Conservation (phyloP, 1,140 invertebrate species). For the Pseudomyrmex flavicornis region DNA sequence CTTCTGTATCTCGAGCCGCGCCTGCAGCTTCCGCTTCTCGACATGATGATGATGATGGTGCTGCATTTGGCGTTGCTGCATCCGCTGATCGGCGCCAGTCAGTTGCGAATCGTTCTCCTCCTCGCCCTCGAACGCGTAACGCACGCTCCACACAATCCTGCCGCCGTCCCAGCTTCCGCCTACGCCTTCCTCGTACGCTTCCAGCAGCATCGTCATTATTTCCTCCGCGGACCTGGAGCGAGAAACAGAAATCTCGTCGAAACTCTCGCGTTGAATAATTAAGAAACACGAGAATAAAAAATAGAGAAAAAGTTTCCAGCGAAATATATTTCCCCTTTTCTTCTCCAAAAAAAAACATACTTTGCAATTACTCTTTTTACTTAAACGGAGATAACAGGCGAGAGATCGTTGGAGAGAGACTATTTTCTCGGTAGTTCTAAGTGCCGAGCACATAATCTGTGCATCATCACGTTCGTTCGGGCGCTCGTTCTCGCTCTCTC, state of each 20-base stretch:
- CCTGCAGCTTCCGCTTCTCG: constrained; percentile 90
- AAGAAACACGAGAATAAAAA: neutral
- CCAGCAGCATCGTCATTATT: constrained; percentile 94
- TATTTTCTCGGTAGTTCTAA: neutral
- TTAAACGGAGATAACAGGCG: too few relatives aligned
- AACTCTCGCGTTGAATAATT: neutral
- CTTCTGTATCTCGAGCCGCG: constrained; percentile 95
- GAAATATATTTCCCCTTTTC: too few relatives aligned
- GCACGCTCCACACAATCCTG: constrained; percentile 92
- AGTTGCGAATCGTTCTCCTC: constrained; percentile 83
- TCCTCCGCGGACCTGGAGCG: constrained; percentile 90
- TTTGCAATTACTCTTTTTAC: too few relatives aligned
- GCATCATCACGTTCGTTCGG: neutral
- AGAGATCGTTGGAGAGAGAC: neutral
- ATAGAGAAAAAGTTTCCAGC: neutral
- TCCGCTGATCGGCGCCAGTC: constrained; percentile 82
- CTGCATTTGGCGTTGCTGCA: constrained; percentile 86
- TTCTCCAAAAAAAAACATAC: too few relatives aligned
- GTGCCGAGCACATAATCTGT: neutral
- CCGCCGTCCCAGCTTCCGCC: constrained; percentile 91
- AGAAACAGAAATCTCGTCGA: constrained; percentile 45
- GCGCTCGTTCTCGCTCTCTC: constrained; percentile 19
- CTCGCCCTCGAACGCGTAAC: constrained; percentile 89
- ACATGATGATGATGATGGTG: constrained; percentile 84
- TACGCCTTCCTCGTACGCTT: constrained; percentile 92